These are phyloP conservation scores for Silurus lanzhouensis DNA, from an alignment of 2,797 vertebrate species.

Conservation along the genomic window DNA sequence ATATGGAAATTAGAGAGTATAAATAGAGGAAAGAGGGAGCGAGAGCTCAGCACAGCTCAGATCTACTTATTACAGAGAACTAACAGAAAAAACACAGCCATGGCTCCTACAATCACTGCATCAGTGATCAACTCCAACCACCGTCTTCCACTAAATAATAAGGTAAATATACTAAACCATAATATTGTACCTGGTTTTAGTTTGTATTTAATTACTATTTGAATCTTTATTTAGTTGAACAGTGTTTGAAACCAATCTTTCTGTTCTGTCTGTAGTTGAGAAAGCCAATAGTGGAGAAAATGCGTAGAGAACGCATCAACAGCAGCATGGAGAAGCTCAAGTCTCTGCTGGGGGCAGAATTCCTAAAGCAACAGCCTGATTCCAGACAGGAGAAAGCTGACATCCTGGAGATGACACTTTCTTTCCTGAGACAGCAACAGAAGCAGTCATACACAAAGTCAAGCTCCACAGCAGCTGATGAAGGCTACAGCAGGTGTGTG, in stretches of 20 bases:
- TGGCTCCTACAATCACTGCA: conserved; percentile 76
- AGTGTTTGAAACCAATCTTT: too few relatives aligned
- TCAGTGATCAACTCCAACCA: conserved; percentile 26
- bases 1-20: conserved; percentile 80
- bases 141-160: too few relatives aligned
- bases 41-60: conserved; percentile 65
- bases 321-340: too few relatives aligned
- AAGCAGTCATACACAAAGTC: conserved; percentile 36
- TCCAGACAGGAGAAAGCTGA: conserved; percentile 64
- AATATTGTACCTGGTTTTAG: background rate
- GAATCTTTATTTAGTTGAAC: too few relatives aligned
- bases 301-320: too few relatives aligned
- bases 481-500: conserved; percentile 50
- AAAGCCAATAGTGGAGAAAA: conserved; percentile 53
- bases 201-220: too few relatives aligned
- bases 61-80: conserved; percentile 62
- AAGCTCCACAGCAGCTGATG: conserved; percentile 60
- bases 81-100: conserved; percentile 61
- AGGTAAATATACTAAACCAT: conserved; percentile 3
- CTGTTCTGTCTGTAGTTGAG: conserved; percentile 70
- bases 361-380: conserved; percentile 69
- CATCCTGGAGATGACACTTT: conserved; percentile 59
- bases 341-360: conserved; percentile 69
- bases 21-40: conserved; percentile 73
- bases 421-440: conserved; percentile 51